Evolutionary conservation across 2,113 vertebrate genomes (phyloP).

Genomic region (Elephas maximus): DNA sequence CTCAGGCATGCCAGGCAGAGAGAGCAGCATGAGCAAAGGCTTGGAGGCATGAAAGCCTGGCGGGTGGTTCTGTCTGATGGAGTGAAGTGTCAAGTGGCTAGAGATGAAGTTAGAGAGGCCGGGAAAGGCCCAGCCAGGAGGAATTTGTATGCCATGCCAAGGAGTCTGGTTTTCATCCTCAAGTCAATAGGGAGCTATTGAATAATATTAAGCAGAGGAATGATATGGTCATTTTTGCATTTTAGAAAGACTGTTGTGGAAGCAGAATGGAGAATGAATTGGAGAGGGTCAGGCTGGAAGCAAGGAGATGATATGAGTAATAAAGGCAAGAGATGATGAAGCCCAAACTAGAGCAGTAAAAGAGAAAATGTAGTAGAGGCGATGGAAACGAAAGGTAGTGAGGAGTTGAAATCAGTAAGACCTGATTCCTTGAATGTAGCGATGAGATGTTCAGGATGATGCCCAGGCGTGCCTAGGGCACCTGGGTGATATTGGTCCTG

Average conservation of each 20-base stretch:
- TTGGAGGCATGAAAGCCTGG: not conserved
- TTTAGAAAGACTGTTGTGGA: conserved; percentile 24
- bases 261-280: not conserved
- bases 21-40: not conserved
- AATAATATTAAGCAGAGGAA: conserved; percentile 16
- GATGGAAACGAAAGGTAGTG: not conserved
- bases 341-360: not conserved
- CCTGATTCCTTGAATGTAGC: not conserved
- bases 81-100: not conserved
- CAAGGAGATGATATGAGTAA: not conserved
- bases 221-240: not conserved
- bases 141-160: not conserved
- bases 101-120: not conserved
- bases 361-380: not conserved
- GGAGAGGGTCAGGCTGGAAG: not conserved
- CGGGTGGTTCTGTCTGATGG: not conserved
- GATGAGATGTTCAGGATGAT: not conserved
- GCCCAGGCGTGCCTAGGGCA: not conserved
- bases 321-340: not conserved
- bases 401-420: not conserved
- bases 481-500: not conserved
- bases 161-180: conserved; percentile 22
- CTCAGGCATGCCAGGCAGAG: not conserved
- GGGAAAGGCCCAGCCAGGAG: not conserved
- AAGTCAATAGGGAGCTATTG: not conserved